These are phyloP conservation scores for Perca schrenkii DNA, from an alignment of 2,113 vertebrate species.

Conservation along the genomic window DNA sequence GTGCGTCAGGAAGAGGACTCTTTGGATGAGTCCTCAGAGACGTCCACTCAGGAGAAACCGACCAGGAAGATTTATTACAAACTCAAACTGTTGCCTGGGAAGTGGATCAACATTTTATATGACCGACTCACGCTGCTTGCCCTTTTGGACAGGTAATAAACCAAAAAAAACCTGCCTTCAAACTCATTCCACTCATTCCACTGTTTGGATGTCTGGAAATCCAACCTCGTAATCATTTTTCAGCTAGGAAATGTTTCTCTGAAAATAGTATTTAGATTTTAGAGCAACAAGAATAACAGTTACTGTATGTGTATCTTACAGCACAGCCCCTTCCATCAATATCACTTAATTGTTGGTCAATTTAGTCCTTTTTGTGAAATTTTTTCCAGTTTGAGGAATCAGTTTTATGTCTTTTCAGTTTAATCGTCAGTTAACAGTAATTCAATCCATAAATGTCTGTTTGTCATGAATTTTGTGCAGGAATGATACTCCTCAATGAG, in stretches of 20 bases:
- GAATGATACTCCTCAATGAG: not conserved
- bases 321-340: not conserved
- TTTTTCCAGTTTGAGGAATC: not conserved
- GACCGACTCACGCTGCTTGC: conserved; percentile 93
- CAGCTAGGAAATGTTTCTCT: not conserved
- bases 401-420: not conserved
- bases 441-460: not conserved
- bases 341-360: not conserved
- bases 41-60: conserved; percentile 90
- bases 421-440: not conserved
- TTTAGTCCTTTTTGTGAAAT: not conserved
- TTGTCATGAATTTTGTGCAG: not conserved
- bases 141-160: conserved; percentile 91
- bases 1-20: conserved; percentile 87
- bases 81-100: conserved; percentile 93
- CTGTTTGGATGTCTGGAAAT: not conserved
- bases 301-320: not conserved
- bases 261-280: not conserved
- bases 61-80: conserved; percentile 93
- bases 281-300: not conserved
- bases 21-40: conserved; percentile 90
- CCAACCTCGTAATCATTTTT: not conserved
- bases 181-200: not conserved
- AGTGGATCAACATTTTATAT: conserved; percentile 95
- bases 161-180: no score